Conservation (phyloP, 2,888 invertebrate genomes). For the Sesia bembeciformis region DNA sequence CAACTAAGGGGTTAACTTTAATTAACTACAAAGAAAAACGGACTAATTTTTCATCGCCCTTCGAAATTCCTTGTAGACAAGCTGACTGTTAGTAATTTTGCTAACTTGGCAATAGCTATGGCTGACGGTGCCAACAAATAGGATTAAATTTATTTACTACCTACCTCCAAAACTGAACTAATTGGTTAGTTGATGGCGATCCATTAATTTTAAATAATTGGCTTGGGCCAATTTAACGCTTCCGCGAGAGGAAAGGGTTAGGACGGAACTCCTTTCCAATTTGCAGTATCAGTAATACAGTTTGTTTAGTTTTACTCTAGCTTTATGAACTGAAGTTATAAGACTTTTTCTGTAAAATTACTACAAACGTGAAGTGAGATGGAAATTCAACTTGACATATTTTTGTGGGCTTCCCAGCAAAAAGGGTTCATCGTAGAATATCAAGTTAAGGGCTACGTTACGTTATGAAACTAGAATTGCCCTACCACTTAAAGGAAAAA, state of each 20-base stretch:
- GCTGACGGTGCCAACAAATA: constrained; percentile 13
- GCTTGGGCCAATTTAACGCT: constrained; percentile 2
- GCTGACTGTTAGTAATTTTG: constrained; percentile 10
- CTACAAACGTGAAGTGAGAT: too few relatives aligned
- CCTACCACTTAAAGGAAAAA: too few relatives aligned
- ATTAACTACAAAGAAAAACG: constrained; percentile 4
- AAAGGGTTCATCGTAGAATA: too few relatives aligned
- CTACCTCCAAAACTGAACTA: constrained; percentile 16
- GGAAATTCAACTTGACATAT: too few relatives aligned
- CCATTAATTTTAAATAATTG: constrained; percentile 23
- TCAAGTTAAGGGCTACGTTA: too few relatives aligned
- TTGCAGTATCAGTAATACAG: background rate
- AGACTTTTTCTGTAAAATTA: too few relatives aligned
- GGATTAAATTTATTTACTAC: constrained; percentile 16
- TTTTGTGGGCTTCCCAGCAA: too few relatives aligned
- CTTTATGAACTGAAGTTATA: background rate
- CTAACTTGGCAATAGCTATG: constrained; percentile 12
- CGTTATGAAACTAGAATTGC: too few relatives aligned
- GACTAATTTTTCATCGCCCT: constrained; percentile 6
- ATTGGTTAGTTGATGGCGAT: constrained; percentile 20
- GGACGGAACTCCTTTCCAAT: background rate
- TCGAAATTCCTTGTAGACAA: constrained; percentile 10
- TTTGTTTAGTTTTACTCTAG: background rate
- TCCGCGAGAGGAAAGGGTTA: background rate
- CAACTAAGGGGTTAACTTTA: constrained; percentile 1